phyloP scores from a whole-genome alignment of 2,888 invertebrate genomes.

The Tineola bisselliella region DNA sequence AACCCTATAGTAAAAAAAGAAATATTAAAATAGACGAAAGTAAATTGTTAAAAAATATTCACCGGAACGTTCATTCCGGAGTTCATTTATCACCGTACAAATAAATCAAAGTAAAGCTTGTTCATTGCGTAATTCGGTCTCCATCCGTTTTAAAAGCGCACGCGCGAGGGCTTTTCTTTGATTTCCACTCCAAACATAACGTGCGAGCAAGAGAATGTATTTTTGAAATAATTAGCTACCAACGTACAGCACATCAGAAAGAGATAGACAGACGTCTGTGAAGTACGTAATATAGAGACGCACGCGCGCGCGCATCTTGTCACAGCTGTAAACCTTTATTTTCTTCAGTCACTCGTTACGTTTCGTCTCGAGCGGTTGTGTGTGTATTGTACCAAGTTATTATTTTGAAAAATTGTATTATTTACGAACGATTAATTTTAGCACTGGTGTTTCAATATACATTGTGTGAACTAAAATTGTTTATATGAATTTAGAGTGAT shows the following conservation, averaged over 20 bases:
- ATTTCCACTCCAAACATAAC: constrained; percentile 42
- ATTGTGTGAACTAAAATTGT: background rate
- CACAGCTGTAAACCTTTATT: constrained; percentile 25
- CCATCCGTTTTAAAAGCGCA: constrained; percentile 10
- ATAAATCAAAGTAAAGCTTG: constrained; percentile 50
- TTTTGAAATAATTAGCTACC: background rate
- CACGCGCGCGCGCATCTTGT: constrained; percentile 43
- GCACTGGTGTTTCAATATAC: background rate
- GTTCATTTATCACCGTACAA: constrained; percentile 43
- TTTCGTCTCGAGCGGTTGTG: constrained; percentile 22
- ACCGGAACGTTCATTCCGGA: constrained; percentile 24
- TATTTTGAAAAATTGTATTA: background rate
- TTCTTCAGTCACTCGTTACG: constrained; percentile 27
- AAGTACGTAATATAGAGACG: constrained; percentile 20
- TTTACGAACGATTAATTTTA: constrained; percentile 1
- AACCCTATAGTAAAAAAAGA: too few relatives aligned
- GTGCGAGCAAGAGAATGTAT: constrained; percentile 24
- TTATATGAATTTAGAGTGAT: background rate
- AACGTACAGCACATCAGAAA: constrained; percentile 21
- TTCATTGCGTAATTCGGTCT: constrained; percentile 38
- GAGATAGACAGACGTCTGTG: constrained; percentile 26
- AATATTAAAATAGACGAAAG: too few relatives aligned
- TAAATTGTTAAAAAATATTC: constrained; percentile 16
- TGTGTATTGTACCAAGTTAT: background rate
- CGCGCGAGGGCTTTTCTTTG: constrained; percentile 33